These are phyloP conservation scores for Panulirus ornatus DNA, from an alignment of 1,140 invertebrate genomes.

Conservation along the genomic window DNA sequence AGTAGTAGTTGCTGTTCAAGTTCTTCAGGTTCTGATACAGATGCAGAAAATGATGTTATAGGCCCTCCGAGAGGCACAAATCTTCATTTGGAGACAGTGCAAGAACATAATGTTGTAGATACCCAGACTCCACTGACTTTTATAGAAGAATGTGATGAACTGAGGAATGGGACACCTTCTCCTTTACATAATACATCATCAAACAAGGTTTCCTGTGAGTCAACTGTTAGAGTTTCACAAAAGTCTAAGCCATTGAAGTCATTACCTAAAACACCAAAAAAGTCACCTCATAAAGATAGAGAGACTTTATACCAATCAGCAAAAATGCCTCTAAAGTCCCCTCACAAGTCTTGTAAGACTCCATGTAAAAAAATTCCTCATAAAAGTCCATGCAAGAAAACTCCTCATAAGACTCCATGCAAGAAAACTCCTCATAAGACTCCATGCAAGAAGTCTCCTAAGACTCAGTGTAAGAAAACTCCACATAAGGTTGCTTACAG, in stretches of 20 bases:
- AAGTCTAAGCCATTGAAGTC: background rate
- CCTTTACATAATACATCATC: background rate
- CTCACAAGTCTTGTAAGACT: conserved; percentile 18
- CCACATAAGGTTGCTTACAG: too few relatives aligned
- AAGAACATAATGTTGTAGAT: too few relatives aligned
- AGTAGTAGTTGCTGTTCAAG: conserved; percentile 14
- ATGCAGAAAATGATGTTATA: conserved; percentile 14
- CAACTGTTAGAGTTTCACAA: background rate
- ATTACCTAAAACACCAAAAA: conserved; percentile 2
- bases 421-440: background rate
- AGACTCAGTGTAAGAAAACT: background rate
- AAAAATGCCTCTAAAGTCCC: conserved; percentile 15
- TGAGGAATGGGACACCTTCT: background rate
- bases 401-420: conserved; percentile 8
- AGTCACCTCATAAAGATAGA: background rate
- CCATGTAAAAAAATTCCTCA: conserved; percentile 27
- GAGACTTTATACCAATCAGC: background rate
- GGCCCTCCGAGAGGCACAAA: background rate
- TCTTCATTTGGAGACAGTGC: background rate
- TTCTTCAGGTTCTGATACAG: conserved; percentile 5
- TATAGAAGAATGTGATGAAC: background rate
- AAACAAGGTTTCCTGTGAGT: background rate
- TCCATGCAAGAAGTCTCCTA: background rate
- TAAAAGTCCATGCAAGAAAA: conserved; percentile 48
- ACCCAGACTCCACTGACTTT: too few relatives aligned